These are phyloP conservation scores for Spongilla lacustris DNA, from an alignment of 37 sponge, comb jelly and placozoan genomes.

Conservation along the genomic window DNA sequence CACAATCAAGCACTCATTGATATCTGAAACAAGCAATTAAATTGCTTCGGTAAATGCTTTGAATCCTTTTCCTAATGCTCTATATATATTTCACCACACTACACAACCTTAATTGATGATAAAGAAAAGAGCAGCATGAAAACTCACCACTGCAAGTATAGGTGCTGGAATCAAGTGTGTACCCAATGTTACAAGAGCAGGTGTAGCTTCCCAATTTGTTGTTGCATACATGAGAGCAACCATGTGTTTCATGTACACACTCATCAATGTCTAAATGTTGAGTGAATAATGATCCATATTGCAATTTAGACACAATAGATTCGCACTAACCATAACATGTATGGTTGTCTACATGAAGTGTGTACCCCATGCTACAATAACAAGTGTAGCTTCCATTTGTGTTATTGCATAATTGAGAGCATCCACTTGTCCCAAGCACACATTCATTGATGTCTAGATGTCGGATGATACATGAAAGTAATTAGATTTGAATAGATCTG, in stretches of 20 bases:
- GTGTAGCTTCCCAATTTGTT: not conserved
- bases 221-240: not conserved
- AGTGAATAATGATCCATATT: not conserved
- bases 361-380: constrained; percentile 23
- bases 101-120: too few species aligned
- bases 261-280: not conserved
- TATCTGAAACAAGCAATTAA: not conserved
- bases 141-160: too few species aligned
- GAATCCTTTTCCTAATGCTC: too few species aligned
- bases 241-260: not conserved
- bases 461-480: too few species aligned
- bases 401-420: too few species aligned
- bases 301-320: too few species aligned
- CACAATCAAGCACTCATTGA: not conserved
- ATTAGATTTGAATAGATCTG: too few species aligned
- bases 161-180: not conserved
- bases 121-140: not conserved
- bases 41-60: too few species aligned
- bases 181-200: not conserved
- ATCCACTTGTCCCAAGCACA: too few species aligned
- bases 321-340: not conserved
- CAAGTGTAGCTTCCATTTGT: constrained; percentile 6
- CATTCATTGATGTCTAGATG: too few species aligned
- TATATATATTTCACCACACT: too few species aligned
- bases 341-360: not conserved